Percentiles rank a stretch among this genome's conserved stretches.
Conservation (phyloP, 2,797 vertebrate genomes). For the Chromobotia macracanthus region DNA sequence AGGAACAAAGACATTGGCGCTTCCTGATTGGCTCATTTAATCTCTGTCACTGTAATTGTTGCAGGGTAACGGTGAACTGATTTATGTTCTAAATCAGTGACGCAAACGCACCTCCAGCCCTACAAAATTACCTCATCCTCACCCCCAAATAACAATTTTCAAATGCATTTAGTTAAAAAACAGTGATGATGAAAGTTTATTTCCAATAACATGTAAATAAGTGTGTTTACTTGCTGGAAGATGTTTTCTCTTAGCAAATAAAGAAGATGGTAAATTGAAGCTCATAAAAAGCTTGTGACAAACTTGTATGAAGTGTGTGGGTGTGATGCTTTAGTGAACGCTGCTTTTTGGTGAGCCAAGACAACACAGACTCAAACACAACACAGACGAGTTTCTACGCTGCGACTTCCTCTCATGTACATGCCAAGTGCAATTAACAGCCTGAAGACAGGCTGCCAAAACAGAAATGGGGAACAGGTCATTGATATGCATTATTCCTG, state of each 20-base stretch:
- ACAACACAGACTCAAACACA: conserved; percentile 44
- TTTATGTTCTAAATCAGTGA: conserved; percentile 64
- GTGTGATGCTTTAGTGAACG: conserved; percentile 28
- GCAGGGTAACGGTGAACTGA: conserved; percentile 56
- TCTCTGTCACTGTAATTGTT: conserved; percentile 59
- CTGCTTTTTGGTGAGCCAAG: conserved; percentile 28
- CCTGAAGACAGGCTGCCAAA: conserved; percentile 60
- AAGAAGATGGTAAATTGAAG: background rate
- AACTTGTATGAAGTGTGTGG: conserved; percentile 17
- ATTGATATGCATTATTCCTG: conserved; percentile 58
- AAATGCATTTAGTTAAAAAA: background rate
- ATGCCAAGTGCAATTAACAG: conserved; percentile 66
- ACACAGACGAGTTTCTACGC: conserved; percentile 45
- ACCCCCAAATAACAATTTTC: background rate
- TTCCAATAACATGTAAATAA: background rate
- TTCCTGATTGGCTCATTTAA: conserved; percentile 63
- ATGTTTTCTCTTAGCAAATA: background rate
- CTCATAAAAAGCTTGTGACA: conserved; percentile 7
- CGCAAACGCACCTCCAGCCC: conserved; percentile 39
- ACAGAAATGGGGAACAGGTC: conserved; percentile 47
- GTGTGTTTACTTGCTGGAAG: background rate
- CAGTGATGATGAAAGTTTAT: background rate
- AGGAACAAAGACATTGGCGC: conserved; percentile 61
- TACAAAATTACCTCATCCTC: conserved; percentile 19
- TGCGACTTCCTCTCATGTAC: conserved; percentile 47